Conservation (phyloP, 1,140 invertebrate genomes). For the Ladona fulva region DNA sequence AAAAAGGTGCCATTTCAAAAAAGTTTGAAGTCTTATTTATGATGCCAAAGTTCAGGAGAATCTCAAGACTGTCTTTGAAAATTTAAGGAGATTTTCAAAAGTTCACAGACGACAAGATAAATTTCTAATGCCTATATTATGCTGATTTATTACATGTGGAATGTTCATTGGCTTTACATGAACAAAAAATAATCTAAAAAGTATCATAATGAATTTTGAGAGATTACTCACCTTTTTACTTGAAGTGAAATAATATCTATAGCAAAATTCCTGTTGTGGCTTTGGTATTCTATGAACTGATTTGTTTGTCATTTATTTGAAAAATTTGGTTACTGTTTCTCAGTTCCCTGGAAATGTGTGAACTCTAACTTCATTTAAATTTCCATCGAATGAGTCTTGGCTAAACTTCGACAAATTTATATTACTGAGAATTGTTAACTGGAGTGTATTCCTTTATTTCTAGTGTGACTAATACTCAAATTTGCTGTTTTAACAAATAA, state of each 20-base stretch:
- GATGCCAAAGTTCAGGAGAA: not conserved
- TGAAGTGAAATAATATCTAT: not conserved
- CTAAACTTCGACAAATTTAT: too few species aligned
- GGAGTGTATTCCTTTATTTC: too few species aligned
- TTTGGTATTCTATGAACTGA: not conserved
- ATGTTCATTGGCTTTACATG: not conserved
- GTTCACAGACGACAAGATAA: not conserved
- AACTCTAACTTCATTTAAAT: not conserved
- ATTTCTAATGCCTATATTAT: not conserved
- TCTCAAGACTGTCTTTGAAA: conserved; percentile 9
- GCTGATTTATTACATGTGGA: not conserved
- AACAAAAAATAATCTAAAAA: not conserved
- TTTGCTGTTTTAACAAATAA: too few species aligned
- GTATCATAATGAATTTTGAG: not conserved
- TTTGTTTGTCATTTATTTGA: not conserved
- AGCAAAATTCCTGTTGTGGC: not conserved
- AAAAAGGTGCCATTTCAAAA: not conserved
- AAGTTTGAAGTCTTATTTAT: not conserved
- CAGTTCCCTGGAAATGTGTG: not conserved
- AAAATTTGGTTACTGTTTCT: not conserved
- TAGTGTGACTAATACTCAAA: too few species aligned
- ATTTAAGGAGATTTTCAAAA: not conserved
- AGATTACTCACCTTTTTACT: not conserved
- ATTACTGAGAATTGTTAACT: too few species aligned
- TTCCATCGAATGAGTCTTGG: not conserved